Conservation (phyloP, 2,797 vertebrate genomes). For the Chelon auratus region DNA sequence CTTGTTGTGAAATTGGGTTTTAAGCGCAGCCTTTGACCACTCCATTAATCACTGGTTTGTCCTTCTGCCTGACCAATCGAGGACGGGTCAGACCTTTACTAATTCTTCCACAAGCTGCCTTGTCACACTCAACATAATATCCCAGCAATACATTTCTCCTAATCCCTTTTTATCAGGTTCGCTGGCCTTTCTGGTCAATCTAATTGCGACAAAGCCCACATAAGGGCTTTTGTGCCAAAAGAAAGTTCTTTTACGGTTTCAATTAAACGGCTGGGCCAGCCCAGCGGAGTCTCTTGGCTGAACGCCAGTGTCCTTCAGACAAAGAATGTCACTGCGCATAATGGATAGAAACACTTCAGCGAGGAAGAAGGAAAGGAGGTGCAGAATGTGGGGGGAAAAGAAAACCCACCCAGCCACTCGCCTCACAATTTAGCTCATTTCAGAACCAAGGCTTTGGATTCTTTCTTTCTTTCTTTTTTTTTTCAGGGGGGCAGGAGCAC, state of each 20-base stretch:
- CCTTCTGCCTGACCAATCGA: constrained; percentile 82
- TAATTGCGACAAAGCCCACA: constrained; percentile 82
- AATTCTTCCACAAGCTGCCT: constrained; percentile 81
- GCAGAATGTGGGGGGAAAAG: constrained; percentile 14
- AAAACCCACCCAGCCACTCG: constrained; percentile 12
- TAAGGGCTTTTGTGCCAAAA: constrained; percentile 82
- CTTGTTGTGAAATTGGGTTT: constrained; percentile 49
- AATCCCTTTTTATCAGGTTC: constrained; percentile 89
- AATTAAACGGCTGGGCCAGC: constrained; percentile 85
- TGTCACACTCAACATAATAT: constrained; percentile 86
- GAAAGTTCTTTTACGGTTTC: constrained; percentile 82
- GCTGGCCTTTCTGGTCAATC: constrained; percentile 88
- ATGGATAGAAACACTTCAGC: constrained; percentile 64
- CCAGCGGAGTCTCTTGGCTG: constrained; percentile 80
- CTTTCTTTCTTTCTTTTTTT: constrained; percentile 20
- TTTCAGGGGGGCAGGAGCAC: constrained; percentile 4
- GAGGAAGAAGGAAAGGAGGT: constrained; percentile 34
- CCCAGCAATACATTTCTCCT: constrained; percentile 84
- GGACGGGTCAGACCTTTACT: constrained; percentile 84
- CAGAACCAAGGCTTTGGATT: constrained; percentile 22
- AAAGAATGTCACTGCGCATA: constrained; percentile 84
- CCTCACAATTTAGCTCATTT: constrained; percentile 49
- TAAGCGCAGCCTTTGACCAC: constrained; percentile 57
- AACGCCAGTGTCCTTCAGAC: constrained; percentile 87
- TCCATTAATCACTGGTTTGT: constrained; percentile 82